Conservation (phyloP, 2,113 vertebrate genomes). For the Aptenodytes forsteri region DNA sequence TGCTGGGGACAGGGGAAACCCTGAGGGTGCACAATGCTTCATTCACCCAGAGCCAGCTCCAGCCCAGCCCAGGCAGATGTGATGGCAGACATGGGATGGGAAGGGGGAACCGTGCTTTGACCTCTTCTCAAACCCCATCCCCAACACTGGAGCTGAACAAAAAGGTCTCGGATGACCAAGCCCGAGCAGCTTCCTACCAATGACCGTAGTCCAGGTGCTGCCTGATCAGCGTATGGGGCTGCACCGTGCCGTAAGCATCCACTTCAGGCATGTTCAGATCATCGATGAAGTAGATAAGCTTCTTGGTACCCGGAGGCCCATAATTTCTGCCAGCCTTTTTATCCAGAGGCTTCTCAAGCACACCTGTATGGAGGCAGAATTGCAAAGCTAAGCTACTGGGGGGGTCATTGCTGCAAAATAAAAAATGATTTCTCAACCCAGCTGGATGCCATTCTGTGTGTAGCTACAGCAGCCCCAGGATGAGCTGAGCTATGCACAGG, state of each 20-base stretch:
- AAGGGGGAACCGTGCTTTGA: rapidly evolving
- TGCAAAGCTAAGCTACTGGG: background rate
- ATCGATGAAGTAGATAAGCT: constrained; percentile 91
- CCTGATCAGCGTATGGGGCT: constrained; percentile 92
- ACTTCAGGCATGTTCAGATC: constrained; percentile 96
- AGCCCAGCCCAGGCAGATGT: background rate
- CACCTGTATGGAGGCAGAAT: constrained; percentile 68
- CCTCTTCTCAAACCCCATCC: background rate
- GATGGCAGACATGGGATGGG: rapidly evolving
- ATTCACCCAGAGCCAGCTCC: background rate
- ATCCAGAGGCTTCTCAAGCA: constrained; percentile 92
- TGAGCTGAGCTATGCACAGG: background rate
- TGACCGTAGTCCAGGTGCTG: constrained; percentile 97
- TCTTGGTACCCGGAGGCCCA: constrained; percentile 85
- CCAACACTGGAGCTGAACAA: too few species aligned
- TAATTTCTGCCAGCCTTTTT: constrained; percentile 94
- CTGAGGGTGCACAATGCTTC: rapidly evolving
- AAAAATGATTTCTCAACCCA: background rate
- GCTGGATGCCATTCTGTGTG: rapidly evolving
- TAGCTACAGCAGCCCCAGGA: background rate
- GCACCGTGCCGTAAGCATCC: constrained; percentile 89
- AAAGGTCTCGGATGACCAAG: rapidly evolving
- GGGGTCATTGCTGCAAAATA: background rate
- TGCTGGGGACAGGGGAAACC: background rate
- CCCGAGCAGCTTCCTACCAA: constrained; percentile 76